Base-by-base conservation (phyloP, 35 echinoderm and acorn worm species). In the Eucidaris tribuloides region DNA sequence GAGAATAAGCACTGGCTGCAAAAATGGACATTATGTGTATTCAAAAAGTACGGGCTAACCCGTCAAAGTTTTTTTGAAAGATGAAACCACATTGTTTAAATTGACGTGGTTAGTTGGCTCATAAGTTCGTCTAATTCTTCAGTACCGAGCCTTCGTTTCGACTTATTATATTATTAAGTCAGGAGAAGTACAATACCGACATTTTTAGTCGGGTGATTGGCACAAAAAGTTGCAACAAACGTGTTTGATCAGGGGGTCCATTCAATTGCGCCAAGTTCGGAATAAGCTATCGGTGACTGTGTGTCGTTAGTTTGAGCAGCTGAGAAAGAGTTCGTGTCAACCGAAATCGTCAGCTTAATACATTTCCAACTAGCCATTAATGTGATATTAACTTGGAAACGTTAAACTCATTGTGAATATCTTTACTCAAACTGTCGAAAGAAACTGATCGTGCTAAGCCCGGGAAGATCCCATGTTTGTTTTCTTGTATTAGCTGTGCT, bases 381-480 rank as follows among this genome's bases (percentile, higher is more conserved):
- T 74, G 41, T 40, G 38, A 74, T 18, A 74, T 74, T 74, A 74
- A 74, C 68, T 35, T 74, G 68, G 68, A 74, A 74, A 74, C 68
- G 34, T 44, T 36, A 42, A 44, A 36, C 1, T 74, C 37, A 22
- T 43, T 44, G 40, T 44, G 9, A 14, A 30, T 32, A 68, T 68
- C n/a, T 68, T 5, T 6, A 24, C 28, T 35, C 37, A 36, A 74
- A 74, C 24, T 44, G 68, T 35, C 68, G 17, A 74, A 74, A 74
- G 68, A 74, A 74, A 42, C 7, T 33, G 68, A 35, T 41, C 68
- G 68, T 74, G 68, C 68, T 22, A 42, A 74, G 44, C 38, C 68
- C 68, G 11, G 68, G 35, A 40, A 74, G 44, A 40, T 38, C 35
- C 9, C 48, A 22, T 74, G 68, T 74, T 74, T 74, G 68, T 74